A percentile compares a stretch with the other conserved stretches of the same genome.
These are phyloP conservation scores for Maccullochella peelii DNA, from an alignment of 2,113 vertebrate genomes.

Conservation along the genomic window DNA sequence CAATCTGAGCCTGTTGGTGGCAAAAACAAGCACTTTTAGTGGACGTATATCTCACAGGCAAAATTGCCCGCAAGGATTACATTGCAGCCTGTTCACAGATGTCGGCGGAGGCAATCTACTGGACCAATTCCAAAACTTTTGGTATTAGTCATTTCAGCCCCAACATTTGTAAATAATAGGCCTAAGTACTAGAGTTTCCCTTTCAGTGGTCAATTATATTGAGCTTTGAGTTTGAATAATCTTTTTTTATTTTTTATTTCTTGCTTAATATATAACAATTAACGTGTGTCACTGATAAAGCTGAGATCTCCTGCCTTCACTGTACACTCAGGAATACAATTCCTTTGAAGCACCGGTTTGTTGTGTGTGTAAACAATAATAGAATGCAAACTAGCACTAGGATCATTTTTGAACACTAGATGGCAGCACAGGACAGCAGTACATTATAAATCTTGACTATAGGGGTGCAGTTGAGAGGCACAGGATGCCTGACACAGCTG, in stretches of 20 bases:
- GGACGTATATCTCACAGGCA: no score
- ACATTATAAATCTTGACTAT: background rate
- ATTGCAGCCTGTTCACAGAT: no score
- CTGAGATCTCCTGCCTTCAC: conserved; percentile 14
- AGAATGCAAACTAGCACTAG: background rate
- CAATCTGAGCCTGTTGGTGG: no score
- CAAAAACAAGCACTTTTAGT: no score
- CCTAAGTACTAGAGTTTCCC: no score
- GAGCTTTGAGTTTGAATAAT: conserved; percentile 31
- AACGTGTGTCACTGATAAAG: conserved; percentile 9
- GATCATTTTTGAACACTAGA: conserved; percentile 43
- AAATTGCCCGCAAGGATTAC: no score
- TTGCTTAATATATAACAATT: background rate
- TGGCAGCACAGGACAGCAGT: conserved; percentile 56
- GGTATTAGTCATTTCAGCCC: no score
- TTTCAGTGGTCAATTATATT: conserved; percentile 4
- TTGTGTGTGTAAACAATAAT: background rate
- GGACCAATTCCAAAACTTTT: no score
- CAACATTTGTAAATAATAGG: no score
- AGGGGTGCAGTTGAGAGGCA: background rate
- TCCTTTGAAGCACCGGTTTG: conserved; percentile 14
- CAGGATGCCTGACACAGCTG: background rate
- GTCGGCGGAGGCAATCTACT: no score
- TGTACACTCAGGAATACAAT: conserved; percentile 61
- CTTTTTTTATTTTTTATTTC: background rate